Base-by-base conservation (phyloP, 30 jellyfish, hydroid and myxozoan genomes). In the Clytia hemisphaerica region DNA sequence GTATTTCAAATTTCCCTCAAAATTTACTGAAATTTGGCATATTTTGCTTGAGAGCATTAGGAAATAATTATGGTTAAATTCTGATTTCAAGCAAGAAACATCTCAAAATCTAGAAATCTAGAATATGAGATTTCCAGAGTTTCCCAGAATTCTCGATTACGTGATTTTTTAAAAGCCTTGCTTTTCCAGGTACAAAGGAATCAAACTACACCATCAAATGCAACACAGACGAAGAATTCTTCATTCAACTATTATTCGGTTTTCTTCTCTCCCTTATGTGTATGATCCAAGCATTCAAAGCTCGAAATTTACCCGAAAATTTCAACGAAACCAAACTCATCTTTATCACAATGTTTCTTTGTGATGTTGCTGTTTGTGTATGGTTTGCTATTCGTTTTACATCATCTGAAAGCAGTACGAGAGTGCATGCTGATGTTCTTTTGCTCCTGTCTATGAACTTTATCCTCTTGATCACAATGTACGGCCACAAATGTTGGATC, bases 401-500 rank as follows among this genome's bases (percentile, higher is more conserved):
- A 25, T 50, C 22, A 26, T 31, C 45, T n/a, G 49, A n/a, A 2
- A 69, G 35, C 35, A 69, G 49, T 28, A 55, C 36, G 55, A 26
- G 22, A 48, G 38, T 69, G 10, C n/a, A 35, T 5, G 51, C 28
- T 9, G 71, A 69, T 3, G 29, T 69, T 10, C 49, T 33, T 34
- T 24, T 33, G 70, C 26, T 69, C 19, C 48, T 69, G 22, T 29
- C 71, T n/a, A 38, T 34, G 49, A 69, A 69, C 71, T 44, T 54
- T 0, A 53, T 53, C 49, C 48, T 44, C 16, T 30, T 69, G 22
- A 9, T 53, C 18, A 71, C 36, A 3, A 44, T 69, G 81, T 50
- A 69, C 27, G 81, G 77, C 9, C 49, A 69, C n/a, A 69, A 69
- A 44, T 45, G 81, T 69, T 69, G 78, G 78, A 22, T 69, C 27